These are phyloP conservation scores for Xenopus tropicalis DNA, from an alignment of 2,113 vertebrate species.

Conservation along the genomic window DNA sequence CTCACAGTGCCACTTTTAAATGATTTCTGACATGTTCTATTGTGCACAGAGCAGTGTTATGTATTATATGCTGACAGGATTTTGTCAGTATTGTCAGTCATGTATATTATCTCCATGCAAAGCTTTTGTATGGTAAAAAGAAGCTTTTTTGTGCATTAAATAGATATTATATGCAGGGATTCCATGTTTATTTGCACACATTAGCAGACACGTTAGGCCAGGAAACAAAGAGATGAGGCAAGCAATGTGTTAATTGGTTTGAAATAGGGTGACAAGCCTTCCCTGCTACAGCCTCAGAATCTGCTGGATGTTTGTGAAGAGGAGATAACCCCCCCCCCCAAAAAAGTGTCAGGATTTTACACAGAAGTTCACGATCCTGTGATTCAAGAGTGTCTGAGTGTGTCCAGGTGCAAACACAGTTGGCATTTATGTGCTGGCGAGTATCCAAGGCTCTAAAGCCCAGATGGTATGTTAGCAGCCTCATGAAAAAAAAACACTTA, in stretches of 20 bases:
- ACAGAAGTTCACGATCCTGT: background rate
- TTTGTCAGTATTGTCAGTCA: background rate
- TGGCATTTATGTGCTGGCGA: background rate
- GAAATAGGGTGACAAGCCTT: background rate
- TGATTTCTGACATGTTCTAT: too few species aligned
- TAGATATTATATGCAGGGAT: conserved; percentile 1
- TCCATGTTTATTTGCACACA: background rate
- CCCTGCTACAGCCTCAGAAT: background rate
- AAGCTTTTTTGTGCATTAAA: background rate
- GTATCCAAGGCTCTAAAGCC: background rate
- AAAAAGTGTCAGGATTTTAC: background rate
- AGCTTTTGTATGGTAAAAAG: conserved; percentile 3
- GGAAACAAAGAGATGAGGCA: conserved; percentile 1
- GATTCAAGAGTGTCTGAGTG: background rate
- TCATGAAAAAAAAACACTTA: background rate
- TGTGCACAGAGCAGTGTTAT: background rate
- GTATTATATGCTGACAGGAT: background rate
- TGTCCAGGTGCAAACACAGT: background rate
- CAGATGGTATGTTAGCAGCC: background rate
- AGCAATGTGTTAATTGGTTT: background rate
- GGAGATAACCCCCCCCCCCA: background rate
- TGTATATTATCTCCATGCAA: background rate
- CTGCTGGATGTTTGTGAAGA: background rate
- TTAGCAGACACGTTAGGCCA: conserved; percentile 2
- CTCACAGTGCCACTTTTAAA: too few species aligned